Conservation (phyloP, 1,140 invertebrate genomes). For the Bombus consobrinus region DNA sequence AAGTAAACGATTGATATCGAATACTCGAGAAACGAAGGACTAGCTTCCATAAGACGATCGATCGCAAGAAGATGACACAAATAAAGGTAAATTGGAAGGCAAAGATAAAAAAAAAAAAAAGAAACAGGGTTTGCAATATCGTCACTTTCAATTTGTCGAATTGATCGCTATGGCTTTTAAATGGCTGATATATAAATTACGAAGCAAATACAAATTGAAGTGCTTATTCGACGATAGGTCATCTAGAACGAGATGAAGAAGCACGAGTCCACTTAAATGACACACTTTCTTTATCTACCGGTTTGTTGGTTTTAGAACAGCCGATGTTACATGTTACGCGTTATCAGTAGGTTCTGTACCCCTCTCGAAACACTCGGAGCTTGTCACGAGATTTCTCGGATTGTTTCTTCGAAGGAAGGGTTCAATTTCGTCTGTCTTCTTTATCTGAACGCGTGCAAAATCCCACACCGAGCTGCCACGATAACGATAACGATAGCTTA, state of each 20-base stretch:
- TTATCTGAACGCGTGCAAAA: constrained; percentile 67
- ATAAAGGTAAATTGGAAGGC: no score
- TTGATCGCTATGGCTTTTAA: no score
- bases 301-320: not conserved
- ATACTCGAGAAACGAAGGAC: no score
- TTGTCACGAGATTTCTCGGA: constrained; percentile 1
- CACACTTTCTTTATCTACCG: constrained; percentile 27
- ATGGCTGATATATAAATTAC: no score
- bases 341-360: not conserved
- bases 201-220: not conserved
- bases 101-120: no score
- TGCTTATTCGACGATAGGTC: not conserved
- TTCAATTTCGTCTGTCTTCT: constrained; percentile 58
- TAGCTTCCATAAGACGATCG: not conserved
- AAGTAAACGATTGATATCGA: no score
- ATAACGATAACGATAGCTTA: constrained; percentile 73
- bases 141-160: no score
- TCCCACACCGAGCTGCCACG: constrained; percentile 51
- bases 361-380: not conserved
- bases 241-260: not conserved
- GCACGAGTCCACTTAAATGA: not conserved
- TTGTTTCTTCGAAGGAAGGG: not conserved
- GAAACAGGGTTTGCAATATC: no score
- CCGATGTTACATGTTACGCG: not conserved
- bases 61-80: no score